phyloP scores from a whole-genome alignment of 1,140 invertebrate genomes.

The Campoletis sonorensis region DNA sequence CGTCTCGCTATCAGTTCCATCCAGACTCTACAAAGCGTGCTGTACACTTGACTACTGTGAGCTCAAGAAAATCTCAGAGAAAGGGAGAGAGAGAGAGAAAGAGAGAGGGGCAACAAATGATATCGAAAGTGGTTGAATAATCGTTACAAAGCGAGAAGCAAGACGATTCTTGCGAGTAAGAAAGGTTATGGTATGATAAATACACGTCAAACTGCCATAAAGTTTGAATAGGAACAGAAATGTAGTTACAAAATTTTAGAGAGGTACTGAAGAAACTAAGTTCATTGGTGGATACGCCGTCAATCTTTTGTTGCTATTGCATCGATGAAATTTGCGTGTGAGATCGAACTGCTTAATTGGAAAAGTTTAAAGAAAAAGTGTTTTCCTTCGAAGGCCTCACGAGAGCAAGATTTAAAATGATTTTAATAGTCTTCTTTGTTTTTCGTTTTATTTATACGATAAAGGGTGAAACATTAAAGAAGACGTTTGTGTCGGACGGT shows the following conservation, averaged over 20 bases:
- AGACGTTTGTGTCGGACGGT: background rate
- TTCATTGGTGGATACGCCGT: background rate
- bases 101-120: conserved; percentile 13
- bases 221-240: conserved; percentile 9
- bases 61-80: conserved; percentile 28
- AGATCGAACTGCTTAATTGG: too few relatives aligned
- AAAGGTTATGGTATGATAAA: conserved; percentile 18
- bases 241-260: conserved; percentile 20
- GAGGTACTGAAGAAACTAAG: background rate
- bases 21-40: conserved; percentile 50
- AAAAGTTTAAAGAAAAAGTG: too few relatives aligned
- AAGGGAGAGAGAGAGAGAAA: background rate
- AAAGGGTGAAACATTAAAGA: too few relatives aligned
- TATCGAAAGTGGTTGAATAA: background rate
- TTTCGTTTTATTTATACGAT: too few relatives aligned
- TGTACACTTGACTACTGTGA: conserved; percentile 32
- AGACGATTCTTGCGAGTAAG: conserved; percentile 34
- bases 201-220: conserved; percentile 19
- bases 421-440: background rate
- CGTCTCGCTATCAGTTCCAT: conserved; percentile 53
- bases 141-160: conserved; percentile 23
- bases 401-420: background rate
- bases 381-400: too few relatives aligned
- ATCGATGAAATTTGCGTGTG: background rate
- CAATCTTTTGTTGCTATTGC: background rate